Base-by-base conservation (phyloP, 2,797 vertebrate species). In the Stomatorhinus walkeri region DNA sequence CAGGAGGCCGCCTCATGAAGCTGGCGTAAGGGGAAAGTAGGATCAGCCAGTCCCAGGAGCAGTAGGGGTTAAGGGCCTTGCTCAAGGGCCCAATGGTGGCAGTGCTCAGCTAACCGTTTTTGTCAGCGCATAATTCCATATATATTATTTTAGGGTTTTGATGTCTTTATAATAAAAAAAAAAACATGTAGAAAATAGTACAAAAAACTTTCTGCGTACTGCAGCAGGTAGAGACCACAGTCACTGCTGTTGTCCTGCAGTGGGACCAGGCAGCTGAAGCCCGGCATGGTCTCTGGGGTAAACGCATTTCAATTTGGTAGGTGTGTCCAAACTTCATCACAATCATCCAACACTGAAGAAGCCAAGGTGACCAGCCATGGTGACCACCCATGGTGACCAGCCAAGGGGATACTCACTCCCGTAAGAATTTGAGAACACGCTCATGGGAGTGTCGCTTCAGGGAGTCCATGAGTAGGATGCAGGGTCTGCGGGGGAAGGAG, bases 401-500 rank as follows among this genome's bases (percentile, higher is more conserved):
- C 43, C 43, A 46, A 46, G 43, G 28, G 19, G 12, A 59, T 92
- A 96, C 98, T 98, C 93, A 99, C 98, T 98, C 97, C 95, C 97
- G 93, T 92, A 99, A 93, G 76, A 98, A 95, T 32, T 96, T 95
- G 94, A 96, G 96, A 91, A 97, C 96, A 68, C 94, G 95, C 87
- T 97, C 94, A 46, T 96, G 93, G 54, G 94, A 94, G 61, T 94
- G 95, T 32, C 96, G 94, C 94, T 97, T 98, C 91, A 99, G 93
- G 0, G 98, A 99, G 92, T 99, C 97, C 90, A 99, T 96, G 91
- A 98, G 96, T 52, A 99, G 96, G 90, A 99, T 96, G 87, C 98
- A 99, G 4, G 98, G 96, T 91, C 98, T 99, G 92, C 6, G 36
- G 61, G 1, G 19, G 46, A 51, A 51, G 51, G 32, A 48, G 32